phyloP scores from a whole-genome alignment of 2,113 vertebrate species.

The Centropus bengalensis region DNA sequence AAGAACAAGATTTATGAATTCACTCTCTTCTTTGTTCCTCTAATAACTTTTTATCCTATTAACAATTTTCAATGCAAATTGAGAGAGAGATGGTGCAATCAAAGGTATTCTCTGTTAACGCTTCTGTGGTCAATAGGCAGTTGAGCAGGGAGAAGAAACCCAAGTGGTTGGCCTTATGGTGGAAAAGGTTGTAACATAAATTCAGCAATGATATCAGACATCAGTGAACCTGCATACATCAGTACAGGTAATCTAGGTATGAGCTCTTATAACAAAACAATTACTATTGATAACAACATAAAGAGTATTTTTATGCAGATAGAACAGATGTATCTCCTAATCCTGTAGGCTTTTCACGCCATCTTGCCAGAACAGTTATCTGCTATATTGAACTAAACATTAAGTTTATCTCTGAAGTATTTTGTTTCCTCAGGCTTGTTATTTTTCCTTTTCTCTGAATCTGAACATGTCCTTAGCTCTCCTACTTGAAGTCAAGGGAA shows the following conservation, averaged over 20 bases:
- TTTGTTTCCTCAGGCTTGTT: not conserved
- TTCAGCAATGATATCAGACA: not conserved
- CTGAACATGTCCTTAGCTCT: not conserved
- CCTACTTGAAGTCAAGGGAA: not conserved
- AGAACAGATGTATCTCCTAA: not conserved
- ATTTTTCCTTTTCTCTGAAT: not conserved
- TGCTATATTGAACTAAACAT: not conserved
- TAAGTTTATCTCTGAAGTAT: not conserved
- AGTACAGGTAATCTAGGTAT: not conserved
- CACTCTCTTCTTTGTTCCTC: not conserved
- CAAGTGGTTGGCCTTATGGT: not conserved
- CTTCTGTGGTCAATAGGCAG: not conserved
- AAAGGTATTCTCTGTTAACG: not conserved
- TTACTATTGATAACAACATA: not conserved
- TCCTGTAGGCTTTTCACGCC: not conserved
- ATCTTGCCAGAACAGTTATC: not conserved
- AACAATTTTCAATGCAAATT: not conserved
- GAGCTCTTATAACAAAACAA: not conserved
- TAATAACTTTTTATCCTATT: not conserved
- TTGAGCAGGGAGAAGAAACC: not conserved
- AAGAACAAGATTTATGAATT: not conserved
- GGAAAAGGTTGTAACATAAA: not conserved
- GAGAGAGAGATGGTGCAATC: not conserved
- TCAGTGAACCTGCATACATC: not conserved
- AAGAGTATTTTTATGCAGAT: not conserved